Percentiles rank a stretch among this genome's conserved stretches.
Conservation (phyloP, 2,797 vertebrate genomes). For the Semaprochilodus insignis region DNA sequence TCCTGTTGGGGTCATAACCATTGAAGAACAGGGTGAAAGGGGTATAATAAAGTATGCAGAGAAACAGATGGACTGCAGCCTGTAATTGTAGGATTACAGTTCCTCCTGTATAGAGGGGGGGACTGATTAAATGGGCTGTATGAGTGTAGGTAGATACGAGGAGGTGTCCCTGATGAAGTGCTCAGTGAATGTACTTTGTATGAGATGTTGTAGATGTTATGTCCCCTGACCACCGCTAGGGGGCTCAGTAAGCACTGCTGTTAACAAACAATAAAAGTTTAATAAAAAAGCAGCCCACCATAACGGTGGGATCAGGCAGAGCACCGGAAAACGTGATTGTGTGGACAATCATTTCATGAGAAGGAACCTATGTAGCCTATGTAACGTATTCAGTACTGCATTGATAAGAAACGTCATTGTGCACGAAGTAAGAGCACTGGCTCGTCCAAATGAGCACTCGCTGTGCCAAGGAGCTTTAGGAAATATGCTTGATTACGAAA, state of each 20-base stretch:
- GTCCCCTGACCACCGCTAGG: conserved; percentile 42
- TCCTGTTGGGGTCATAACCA: no score
- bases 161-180: no score
- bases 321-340: neutral
- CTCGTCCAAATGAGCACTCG: neutral
- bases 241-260: conserved; percentile 45
- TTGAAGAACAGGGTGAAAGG: no score
- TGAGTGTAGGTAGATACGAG: no score
- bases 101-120: no score
- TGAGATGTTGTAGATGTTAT: neutral
- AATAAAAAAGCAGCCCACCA: conserved; percentile 39
- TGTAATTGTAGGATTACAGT: no score
- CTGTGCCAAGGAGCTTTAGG: neutral
- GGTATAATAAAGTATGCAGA: no score
- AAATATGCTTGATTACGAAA: conserved; percentile 8
- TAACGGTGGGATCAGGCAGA: neutral
- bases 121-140: no score
- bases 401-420: neutral
- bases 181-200: neutral
- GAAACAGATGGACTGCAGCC: no score
- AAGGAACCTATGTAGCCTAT: neutral
- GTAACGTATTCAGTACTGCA: neutral
- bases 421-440: neutral
- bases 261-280: conserved; percentile 45
- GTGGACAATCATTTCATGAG: neutral